A percentile compares a stretch with the other conserved stretches of the same genome.
These are phyloP conservation scores for Todiramphus saurophagus DNA, from an alignment of 2,113 vertebrate genomes.

Conservation along the genomic window DNA sequence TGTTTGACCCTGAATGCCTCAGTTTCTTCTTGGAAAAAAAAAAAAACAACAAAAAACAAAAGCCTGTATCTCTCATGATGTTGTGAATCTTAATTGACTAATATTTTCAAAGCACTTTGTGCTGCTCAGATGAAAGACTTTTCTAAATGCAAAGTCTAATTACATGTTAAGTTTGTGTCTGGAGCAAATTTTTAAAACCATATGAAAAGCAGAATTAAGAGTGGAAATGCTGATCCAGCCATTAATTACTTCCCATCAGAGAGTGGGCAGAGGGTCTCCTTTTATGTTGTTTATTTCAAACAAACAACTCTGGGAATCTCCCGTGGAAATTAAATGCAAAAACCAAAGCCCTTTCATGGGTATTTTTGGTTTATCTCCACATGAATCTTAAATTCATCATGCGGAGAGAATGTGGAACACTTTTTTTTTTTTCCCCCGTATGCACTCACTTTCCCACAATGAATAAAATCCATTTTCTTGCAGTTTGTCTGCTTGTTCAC, in stretches of 20 bases:
- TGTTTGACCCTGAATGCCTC: background rate
- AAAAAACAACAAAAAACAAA: background rate
- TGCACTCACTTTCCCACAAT: conserved; percentile 48
- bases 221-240: conserved; percentile 24
- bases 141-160: background rate
- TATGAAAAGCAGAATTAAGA: conserved; percentile 48
- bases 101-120: conserved; percentile 17
- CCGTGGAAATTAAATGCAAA: conserved; percentile 46
- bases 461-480: conserved; percentile 45
- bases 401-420: conserved; percentile 48
- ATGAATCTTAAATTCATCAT: conserved; percentile 55
- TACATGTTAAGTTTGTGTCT: conserved; percentile 25
- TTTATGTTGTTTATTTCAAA: conserved; percentile 56
- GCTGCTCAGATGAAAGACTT: conserved; percentile 39
- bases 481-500: conserved; percentile 28
- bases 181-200: conserved; percentile 54
- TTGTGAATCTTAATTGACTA: background rate
- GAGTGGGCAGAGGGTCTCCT: conserved; percentile 20
- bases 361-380: conserved; percentile 57
- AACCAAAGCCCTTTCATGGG: conserved; percentile 43
- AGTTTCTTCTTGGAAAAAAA: background rate
- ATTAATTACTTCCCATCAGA: conserved; percentile 22
- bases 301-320: conserved; percentile 46
- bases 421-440: background rate
- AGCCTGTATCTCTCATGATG: background rate